Evolutionary conservation across 1,140 invertebrate species (phyloP).

Genomic region (Teleopsis dalmanni): DNA sequence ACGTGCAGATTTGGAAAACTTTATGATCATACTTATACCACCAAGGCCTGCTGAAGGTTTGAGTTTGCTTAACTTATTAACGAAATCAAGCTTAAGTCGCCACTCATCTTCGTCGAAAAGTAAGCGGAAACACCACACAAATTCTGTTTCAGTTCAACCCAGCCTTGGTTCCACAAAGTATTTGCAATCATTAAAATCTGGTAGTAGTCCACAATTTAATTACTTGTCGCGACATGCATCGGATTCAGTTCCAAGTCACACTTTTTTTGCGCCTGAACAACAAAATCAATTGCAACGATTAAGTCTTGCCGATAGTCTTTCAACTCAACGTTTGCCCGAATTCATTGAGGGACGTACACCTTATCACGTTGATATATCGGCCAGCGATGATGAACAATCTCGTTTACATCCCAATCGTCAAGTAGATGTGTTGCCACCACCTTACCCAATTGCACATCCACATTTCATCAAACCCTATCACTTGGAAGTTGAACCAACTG

Average conservation of each 20-base stretch:
- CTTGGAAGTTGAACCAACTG: conserved; percentile 34
- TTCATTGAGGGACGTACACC: conserved; percentile 51
- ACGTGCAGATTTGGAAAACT: conserved; percentile 56
- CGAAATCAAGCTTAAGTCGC: conserved; percentile 25
- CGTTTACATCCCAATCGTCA: conserved; percentile 30
- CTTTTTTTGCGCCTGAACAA: not conserved
- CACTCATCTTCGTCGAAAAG: conserved; percentile 12
- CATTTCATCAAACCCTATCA: conserved; percentile 39
- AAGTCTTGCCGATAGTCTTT: not conserved
- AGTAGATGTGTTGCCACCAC: conserved; percentile 35
- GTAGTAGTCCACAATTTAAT: not conserved
- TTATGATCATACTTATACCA: conserved; percentile 54
- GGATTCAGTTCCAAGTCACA: not conserved
- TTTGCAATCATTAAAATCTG: not conserved
- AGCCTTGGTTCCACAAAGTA: not conserved
- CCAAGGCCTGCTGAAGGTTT: conserved; percentile 42
- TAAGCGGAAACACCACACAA: conserved; percentile 24
- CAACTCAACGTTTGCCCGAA: conserved; percentile 22
- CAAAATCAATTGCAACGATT: not conserved
- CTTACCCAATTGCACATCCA: conserved; percentile 30
- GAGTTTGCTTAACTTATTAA: conserved; percentile 44
- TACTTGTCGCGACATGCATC: not conserved
- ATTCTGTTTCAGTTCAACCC: not conserved
- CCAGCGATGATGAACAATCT: conserved; percentile 20
- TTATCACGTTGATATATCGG: conserved; percentile 48